These are phyloP conservation scores for Aplysia californica DNA, from an alignment of 1,140 invertebrate genomes.

Conservation along the genomic window DNA sequence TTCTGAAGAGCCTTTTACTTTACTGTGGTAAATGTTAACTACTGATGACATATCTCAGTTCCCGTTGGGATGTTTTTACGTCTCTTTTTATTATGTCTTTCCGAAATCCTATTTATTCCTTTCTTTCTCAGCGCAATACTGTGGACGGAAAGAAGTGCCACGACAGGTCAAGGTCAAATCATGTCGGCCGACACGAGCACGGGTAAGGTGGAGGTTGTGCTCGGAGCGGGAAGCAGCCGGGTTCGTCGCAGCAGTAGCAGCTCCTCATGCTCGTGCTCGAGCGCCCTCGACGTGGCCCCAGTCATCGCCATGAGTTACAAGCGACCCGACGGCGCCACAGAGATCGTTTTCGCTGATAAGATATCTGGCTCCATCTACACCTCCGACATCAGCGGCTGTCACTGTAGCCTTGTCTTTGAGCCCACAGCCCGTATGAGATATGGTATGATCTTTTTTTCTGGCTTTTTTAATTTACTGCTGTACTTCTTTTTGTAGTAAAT, in stretches of 20 bases:
- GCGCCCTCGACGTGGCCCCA: constrained; percentile 29
- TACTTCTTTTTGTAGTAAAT: no score
- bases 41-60: no score
- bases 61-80: no score
- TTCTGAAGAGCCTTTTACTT: no score
- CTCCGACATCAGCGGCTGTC: constrained; percentile 77
- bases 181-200: constrained; percentile 16
- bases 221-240: background rate
- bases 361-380: constrained; percentile 73
- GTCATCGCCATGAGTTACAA: constrained; percentile 72
- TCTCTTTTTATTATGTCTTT: no score
- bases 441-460: constrained; percentile 18
- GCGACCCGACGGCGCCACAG: constrained; percentile 69
- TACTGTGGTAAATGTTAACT: no score
- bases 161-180: constrained; percentile 24
- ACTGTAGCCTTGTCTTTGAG: constrained; percentile 74
- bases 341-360: constrained; percentile 76
- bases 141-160: constrained; percentile 72
- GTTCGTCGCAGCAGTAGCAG: constrained; percentile 5
- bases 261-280: constrained; percentile 15
- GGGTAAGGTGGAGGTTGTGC: background rate
- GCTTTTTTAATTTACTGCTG: no score
- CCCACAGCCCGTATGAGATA: constrained; percentile 39
- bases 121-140: constrained; percentile 75
- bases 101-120: no score